Evolutionary conservation across 2,113 vertebrate genomes (phyloP).

Genomic region (Campylorhamphus procurvoides): DNA sequence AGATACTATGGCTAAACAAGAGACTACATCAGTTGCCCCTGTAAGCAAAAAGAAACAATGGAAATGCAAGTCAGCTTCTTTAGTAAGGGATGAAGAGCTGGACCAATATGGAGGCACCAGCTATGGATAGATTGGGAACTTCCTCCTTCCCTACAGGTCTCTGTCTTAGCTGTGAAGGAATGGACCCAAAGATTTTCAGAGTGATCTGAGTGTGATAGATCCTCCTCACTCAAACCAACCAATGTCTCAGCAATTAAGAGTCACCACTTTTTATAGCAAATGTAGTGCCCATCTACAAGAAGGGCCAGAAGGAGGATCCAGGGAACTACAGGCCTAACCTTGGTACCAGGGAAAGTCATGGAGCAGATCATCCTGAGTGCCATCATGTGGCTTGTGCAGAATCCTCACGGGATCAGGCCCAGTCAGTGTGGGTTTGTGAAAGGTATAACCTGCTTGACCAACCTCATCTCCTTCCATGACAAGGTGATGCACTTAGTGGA

Average conservation of each 20-base stretch:
- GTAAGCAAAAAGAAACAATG: neutral
- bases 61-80: neutral
- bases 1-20: neutral
- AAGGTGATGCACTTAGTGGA: neutral
- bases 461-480: neutral
- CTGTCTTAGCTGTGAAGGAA: neutral
- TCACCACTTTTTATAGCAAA: neutral
- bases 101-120: neutral
- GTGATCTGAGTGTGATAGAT: neutral
- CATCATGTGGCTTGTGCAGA: neutral
- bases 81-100: neutral
- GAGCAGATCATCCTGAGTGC: neutral
- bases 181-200: neutral
- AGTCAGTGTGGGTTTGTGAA: neutral
- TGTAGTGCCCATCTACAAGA: neutral
- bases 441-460: neutral
- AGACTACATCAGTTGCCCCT: neutral
- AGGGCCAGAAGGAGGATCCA: neutral
- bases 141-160: neutral
- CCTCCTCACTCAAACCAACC: neutral
- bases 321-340: neutral
- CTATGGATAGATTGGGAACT: neutral
- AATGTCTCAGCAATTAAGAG: neutral
- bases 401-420: neutral
- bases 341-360: neutral